Conservation (phyloP, 2,113 vertebrate genomes). For the Sinocyclocheilus grahami region DNA sequence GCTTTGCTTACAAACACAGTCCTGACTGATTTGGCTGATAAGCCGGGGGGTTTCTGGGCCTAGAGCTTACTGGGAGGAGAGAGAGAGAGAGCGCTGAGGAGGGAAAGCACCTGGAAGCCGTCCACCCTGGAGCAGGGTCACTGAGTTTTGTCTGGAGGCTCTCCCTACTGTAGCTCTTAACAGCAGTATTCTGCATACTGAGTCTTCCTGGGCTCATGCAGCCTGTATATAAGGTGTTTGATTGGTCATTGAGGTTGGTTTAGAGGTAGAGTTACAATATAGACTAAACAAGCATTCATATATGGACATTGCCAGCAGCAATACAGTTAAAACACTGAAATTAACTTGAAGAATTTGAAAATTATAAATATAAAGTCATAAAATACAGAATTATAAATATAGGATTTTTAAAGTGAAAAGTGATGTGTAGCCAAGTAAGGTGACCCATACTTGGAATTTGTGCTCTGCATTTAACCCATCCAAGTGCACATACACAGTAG, state of each 20-base stretch:
- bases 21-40: constrained; percentile 62
- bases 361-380: too few species aligned
- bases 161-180: constrained; percentile 74
- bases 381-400: too few species aligned
- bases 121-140: constrained; percentile 77
- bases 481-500: too few species aligned
- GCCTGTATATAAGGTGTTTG: not conserved
- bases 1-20: constrained; percentile 66
- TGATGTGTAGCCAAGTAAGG: too few species aligned
- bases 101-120: constrained; percentile 79
- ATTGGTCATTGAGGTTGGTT: not conserved
- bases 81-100: constrained; percentile 56
- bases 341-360: too few species aligned
- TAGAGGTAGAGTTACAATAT: not conserved
- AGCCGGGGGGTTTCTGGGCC: constrained; percentile 62
- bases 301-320: constrained; percentile 59
- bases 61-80: constrained; percentile 59
- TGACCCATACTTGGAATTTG: too few species aligned
- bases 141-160: constrained; percentile 78
- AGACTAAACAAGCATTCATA: not conserved
- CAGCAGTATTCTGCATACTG: constrained; percentile 69
- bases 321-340: too few species aligned
- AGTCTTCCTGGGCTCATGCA: constrained; percentile 1
- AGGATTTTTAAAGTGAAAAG: too few species aligned
- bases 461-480: too few species aligned